A percentile compares a stretch with the other conserved stretches of the same genome.
phyloP scores from a whole-genome alignment of 2,113 vertebrate genomes.

The Cyprinodon tularosa region DNA sequence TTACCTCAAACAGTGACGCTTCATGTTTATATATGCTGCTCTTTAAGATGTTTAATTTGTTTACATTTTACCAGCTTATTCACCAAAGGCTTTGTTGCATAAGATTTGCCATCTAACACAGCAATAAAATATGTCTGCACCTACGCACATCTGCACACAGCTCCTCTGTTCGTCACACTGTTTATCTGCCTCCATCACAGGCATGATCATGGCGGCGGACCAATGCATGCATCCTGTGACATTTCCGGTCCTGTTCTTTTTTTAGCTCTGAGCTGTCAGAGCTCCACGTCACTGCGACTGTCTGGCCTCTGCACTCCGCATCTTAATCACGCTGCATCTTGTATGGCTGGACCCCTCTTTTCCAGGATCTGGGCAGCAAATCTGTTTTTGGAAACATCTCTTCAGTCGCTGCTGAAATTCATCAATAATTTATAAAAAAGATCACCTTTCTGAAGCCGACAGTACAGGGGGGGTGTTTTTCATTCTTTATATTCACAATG shows the following conservation, averaged over 20 bases:
- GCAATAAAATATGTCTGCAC: neutral
- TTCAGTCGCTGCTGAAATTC: neutral
- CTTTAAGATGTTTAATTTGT: neutral
- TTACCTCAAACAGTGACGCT: too few relatives aligned
- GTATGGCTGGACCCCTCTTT: neutral
- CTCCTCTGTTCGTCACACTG: neutral
- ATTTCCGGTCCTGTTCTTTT: conserved; percentile 56
- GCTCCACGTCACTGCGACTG: conserved; percentile 54
- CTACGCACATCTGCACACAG: conserved; percentile 16
- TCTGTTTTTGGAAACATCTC: neutral
- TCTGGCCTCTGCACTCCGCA: conserved; percentile 56
- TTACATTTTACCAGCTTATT: neutral
- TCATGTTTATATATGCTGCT: neutral
- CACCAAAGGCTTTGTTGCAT: neutral
- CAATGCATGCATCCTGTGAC: conserved; percentile 53
- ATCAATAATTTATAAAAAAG: neutral
- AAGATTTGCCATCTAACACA: neutral
- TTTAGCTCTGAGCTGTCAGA: conserved; percentile 55
- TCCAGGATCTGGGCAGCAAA: conserved; percentile 5
- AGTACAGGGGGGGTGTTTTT: neutral
- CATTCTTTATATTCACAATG: neutral
- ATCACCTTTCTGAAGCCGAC: neutral
- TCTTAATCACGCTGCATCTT: conserved; percentile 46
- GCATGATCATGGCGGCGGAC: conserved; percentile 14
- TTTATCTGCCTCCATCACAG: conserved; percentile 37